A percentile compares a stretch with the other conserved stretches of the same genome.
These are phyloP conservation scores for Synergus itoensis DNA, from an alignment of 2,888 invertebrate genomes.

Conservation along the genomic window DNA sequence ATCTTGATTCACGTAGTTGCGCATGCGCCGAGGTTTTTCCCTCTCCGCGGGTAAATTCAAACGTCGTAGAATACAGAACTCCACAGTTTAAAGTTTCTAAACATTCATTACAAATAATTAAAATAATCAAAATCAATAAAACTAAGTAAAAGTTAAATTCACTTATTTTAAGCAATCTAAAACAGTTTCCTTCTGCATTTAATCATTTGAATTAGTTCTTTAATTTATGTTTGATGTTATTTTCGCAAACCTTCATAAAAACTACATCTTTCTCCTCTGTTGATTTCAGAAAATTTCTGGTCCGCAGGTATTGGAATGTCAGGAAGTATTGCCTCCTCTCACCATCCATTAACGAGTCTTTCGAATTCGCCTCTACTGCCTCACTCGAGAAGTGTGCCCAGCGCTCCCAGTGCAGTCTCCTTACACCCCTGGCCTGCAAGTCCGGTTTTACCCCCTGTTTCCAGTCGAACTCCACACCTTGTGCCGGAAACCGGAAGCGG, in stretches of 20 bases:
- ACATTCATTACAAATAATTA: too few species aligned
- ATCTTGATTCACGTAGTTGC: too few species aligned
- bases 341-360: slow-evolving; percentile 70
- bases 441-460: slow-evolving; percentile 86
- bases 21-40: too few species aligned
- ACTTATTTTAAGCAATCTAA: neutral
- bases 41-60: too few species aligned
- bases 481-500: slow-evolving; percentile 83
- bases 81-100: too few species aligned
- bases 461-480: slow-evolving; percentile 85
- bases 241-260: neutral
- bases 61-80: too few species aligned
- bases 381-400: slow-evolving; percentile 81
- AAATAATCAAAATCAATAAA: too few species aligned
- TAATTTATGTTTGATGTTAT: neutral
- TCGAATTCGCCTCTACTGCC: slow-evolving; percentile 73
- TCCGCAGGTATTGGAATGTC: slow-evolving; percentile 63
- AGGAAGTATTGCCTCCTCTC: slow-evolving; percentile 63
- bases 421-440: slow-evolving; percentile 90
- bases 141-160: too few species aligned
- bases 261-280: slow-evolving; percentile 46
- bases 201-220: neutral
- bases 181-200: neutral
- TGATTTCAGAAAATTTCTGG: slow-evolving; percentile 47
- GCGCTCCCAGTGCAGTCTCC: slow-evolving; percentile 80